Base-by-base conservation (phyloP, 1,140 invertebrate species). In the Trichomalopsis sarcophagae region DNA sequence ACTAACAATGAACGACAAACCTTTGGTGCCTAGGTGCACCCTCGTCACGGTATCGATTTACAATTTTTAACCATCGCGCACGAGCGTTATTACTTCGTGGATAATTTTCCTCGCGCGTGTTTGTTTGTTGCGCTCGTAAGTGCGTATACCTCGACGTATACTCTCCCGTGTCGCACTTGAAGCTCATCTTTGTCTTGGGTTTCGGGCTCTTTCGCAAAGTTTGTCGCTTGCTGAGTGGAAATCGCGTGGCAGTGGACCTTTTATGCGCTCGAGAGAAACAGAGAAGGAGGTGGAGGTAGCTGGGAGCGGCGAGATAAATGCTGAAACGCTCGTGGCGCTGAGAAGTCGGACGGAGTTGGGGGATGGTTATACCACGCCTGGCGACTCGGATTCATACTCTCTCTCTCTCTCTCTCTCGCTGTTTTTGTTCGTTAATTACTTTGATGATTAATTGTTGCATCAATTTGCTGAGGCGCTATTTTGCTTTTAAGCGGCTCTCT, bases 11-110 rank as follows among this genome's bases (percentile, higher is more conserved):
- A 44, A 44, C 7, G 40, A 44, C 10, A 44, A 44, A 44, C 40
- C 40, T 44, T 9, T 6, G 33, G 5, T 0, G 33, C 40, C 40
- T 1, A 10, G 40, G 40, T 44, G 7, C 9, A 9, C 40, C 1
- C 40, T 44, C 40, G 40, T 44, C 40, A 44, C 1, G 33, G 33
- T 4, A 36, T 1, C 27, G 27, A 44, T 44, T 44, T 44, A 44
- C 40, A 10, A 44, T 44, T 44, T 44, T 44, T 44, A 44, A 44
- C 7, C 40, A 7, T 10, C 55, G 82, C 84, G 40, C 84, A 89
- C 91, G 89, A 91, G 90, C 89, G 88, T 91, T 92, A 92, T 92
- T 91, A 92, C 89, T 92, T 90, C 86, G 87, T 84, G 88, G 90
- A 91, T 91, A 92, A 92, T 92, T 91, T 90, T 87, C 87, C 88